phyloP scores from a whole-genome alignment of 2,797 vertebrate species.

The Protonibea diacanthus region DNA sequence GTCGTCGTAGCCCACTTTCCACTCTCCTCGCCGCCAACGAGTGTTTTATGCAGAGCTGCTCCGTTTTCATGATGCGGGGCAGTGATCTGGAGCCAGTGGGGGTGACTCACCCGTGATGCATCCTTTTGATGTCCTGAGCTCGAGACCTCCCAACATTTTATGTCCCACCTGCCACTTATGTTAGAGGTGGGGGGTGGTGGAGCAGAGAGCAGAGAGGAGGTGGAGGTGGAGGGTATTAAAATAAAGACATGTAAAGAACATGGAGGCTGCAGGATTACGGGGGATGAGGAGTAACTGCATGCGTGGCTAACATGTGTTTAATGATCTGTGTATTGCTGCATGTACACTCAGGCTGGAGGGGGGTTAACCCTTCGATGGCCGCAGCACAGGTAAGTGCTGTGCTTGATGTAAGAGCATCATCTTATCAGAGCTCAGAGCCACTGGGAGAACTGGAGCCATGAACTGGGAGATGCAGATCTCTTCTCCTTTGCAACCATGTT shows the following conservation, averaged over 20 bases:
- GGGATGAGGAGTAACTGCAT: constrained; percentile 13
- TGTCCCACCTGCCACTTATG: constrained; percentile 77
- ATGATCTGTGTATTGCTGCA: constrained; percentile 52
- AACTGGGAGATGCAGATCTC: constrained; percentile 8
- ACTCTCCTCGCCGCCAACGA: constrained; percentile 45
- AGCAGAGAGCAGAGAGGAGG: neutral
- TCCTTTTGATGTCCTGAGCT: constrained; percentile 74
- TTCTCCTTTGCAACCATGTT: neutral
- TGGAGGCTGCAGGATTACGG: constrained; percentile 17
- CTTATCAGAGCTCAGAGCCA: constrained; percentile 15
- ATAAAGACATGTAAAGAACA: constrained; percentile 46
- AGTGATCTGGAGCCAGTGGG: constrained; percentile 60
- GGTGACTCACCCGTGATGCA: constrained; percentile 73
- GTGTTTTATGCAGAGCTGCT: constrained; percentile 55
- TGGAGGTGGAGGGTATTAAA: constrained; percentile 15
- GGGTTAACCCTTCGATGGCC: constrained; percentile 49
- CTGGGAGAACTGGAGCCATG: constrained; percentile 12
- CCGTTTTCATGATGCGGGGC: constrained; percentile 64
- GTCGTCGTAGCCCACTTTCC: constrained; percentile 59
- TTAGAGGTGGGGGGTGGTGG: constrained; percentile 54
- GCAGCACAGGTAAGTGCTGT: constrained; percentile 15
- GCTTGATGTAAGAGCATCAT: constrained; percentile 53
- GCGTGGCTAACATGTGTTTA: constrained; percentile 50
- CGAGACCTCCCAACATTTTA: constrained; percentile 76
- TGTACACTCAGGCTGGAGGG: neutral